Evolutionary conservation across 2,797 vertebrate genomes (phyloP), one percentile per base, ranked within the genome.

Genomic region (Toxotes lorentzi): DNA sequence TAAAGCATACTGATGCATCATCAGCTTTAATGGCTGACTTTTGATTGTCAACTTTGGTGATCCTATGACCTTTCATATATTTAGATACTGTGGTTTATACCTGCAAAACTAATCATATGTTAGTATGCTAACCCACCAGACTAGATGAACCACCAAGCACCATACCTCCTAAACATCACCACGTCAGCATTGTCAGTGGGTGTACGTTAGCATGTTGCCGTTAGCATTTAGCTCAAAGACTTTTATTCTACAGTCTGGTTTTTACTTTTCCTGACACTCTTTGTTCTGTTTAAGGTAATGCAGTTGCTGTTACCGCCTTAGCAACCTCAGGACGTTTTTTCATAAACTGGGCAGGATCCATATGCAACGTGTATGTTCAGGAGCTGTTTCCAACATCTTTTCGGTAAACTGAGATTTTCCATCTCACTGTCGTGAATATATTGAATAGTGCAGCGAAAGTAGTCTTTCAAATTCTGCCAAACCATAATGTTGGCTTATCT

Each of bases 381-480:
- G 97, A 98, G 77, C 88, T 97, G 77, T 96, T 96, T 82, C 96
- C 96, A 47, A 97, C 97, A 0, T 14, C 95, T 0, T 21, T 96
- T 80, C 89, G 96, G 97, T 97, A 88, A 91, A 90, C 40, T 41
- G 40, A 2, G 12, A 4, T 1, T 10, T 14, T 13, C 16, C 40
- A 10, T 9, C 45, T 58, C 32, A 14, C 50, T 38, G 43, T 23
- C 10, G 24, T 27, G 23, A 27, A 27, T 53, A 13, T 50, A 5
- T n/a, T 9, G 2, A 51, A 23, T 5, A 13, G 48, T 24, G 3
- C 10, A 40, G 38, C 10, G 3, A 40, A 10, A 2, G 9, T 41
- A 14, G 12, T 41, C 13, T 41, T 41, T 41, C 40, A 41, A 14
- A 14, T 14, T 41, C 13, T 13, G 5, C 12, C 24, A 34, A 30